These are phyloP conservation scores for Clepsis dumicolana DNA, from an alignment of 2,888 invertebrate species.

Conservation along the genomic window DNA sequence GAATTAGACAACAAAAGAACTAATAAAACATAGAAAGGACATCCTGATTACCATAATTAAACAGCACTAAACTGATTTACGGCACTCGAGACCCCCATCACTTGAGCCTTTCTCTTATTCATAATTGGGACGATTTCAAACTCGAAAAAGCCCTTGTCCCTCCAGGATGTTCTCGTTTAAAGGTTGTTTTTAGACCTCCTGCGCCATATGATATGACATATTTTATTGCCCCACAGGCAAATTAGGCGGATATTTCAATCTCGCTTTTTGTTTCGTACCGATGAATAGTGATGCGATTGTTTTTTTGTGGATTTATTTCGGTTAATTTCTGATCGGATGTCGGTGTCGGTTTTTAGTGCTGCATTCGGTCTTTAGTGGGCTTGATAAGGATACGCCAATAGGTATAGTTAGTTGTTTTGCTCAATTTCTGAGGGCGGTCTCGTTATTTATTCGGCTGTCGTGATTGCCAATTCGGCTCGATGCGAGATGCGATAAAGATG, in stretches of 20 bases:
- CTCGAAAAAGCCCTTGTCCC: slow-evolving; percentile 59
- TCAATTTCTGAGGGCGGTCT: slow-evolving; percentile 29
- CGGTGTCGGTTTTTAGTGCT: slow-evolving; percentile 56
- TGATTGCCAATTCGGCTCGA: slow-evolving; percentile 18
- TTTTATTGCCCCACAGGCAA: slow-evolving; percentile 80
- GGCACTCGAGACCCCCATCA: slow-evolving; percentile 74
- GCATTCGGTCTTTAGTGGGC: slow-evolving; percentile 36
- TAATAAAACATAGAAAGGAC: slow-evolving; percentile 57
- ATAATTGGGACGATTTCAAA: slow-evolving; percentile 76
- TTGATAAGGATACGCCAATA: slow-evolving; percentile 40
- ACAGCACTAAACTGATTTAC: slow-evolving; percentile 66
- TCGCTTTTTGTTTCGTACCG: slow-evolving; percentile 64
- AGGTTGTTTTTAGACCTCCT: slow-evolving; percentile 76
- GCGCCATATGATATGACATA: slow-evolving; percentile 81
- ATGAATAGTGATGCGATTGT: slow-evolving; percentile 66
- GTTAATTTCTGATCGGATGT: slow-evolving; percentile 53
- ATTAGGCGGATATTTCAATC: slow-evolving; percentile 85
- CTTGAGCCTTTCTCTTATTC: slow-evolving; percentile 71
- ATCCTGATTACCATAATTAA: slow-evolving; percentile 68
- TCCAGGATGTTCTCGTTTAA: slow-evolving; percentile 77
- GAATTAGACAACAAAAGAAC: slow-evolving; percentile 61
- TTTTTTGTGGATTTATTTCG: slow-evolving; percentile 44
- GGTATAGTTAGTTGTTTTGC: slow-evolving; percentile 38
- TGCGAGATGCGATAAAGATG: background rate
- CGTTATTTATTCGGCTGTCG: slow-evolving; percentile 29